Base-by-base conservation (phyloP, 1,140 invertebrate species). In the Brachionus angularis region DNA sequence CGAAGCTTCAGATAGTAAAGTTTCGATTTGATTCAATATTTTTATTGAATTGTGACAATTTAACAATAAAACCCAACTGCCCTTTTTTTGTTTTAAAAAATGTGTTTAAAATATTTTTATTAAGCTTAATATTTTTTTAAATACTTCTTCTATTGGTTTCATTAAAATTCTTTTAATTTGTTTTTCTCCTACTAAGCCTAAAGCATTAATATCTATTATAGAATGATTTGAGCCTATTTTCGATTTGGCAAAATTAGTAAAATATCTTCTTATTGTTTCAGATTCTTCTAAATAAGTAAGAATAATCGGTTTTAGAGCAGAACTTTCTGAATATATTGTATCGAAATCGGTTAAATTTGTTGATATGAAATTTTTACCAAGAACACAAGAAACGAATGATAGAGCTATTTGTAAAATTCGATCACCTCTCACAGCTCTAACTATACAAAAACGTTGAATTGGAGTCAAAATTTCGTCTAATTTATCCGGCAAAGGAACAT, bases 371-470 rank as follows among this genome's bases (percentile, higher is more conserved):
- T 27, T 50, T 61, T 61, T 42, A 21, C 50, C 42, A 21, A 82
- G 73, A 3, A 80, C 77, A 53, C 58, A 73, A 16, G 74, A 74
- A 16, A 82, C 76, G 71, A 80, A 81, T 1, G 75, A 39, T 14
- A 75, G 76, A 5, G 77, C 75, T 5, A 78, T 76, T 52, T 80
- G 79, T 58, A 81, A 74, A 7, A 81, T 53, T 21, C 79, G 72
- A 67, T 82, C 79, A 74, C 74, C 76, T 25, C 80, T 73, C 5
- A 80, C 76, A 34, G 79, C 79, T 47, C 79, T 71, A 18, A 80
- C 74, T 25, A 82, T 75, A 73, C 77, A 78, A 12, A 80, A 73
- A 23, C 77, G 72, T 72, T 82, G 80, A 69, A 82, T 74, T 3
- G 77, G 76, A 44, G 76, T 78, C 33, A 76, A 76, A 8, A 75